Evolutionary conservation across 2,113 vertebrate species (phyloP), one percentile per base, ranked within the genome.

Genomic region (Syrmaticus mikado): DNA sequence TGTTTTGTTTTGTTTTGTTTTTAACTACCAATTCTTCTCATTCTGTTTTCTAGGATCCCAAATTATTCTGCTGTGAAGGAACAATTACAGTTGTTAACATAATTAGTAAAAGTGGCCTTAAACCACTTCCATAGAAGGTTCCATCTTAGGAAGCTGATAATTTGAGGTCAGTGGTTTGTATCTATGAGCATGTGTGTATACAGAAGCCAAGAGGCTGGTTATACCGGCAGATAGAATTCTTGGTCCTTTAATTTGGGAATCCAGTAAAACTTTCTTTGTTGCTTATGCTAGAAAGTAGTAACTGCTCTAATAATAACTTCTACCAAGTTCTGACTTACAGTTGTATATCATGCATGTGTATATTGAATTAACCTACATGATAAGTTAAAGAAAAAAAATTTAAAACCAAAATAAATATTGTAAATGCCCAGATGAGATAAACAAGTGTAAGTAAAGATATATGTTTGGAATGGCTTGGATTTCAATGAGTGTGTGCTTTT

Each of bases 151-250:
- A 60, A 52, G 36, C 11, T 65, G 50, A 24, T 45, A 20, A 7
- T 6, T 71, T 40, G 50, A 82, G 32, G 48, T 52, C 41, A 76
- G 10, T 67, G 41, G 46, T n/a, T 16, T n/a, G 16, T 16, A n/a
- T n/a, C 11, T 21, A 30, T n/a, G n/a, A n/a, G 32, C 18, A n/a
- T n/a, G 32, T 17, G 4, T 12, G 19, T 1, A 0, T 48, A 4
- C 8, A 41, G 48, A 48, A 91, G 6, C 32, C 0, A 8, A 36
- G 58, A 82, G 21, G 28, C 18, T 50, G 28, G 27, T n/a, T 5
- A 5, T 24, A n/a, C 2, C 13, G 21, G 16, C 8, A 45, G 50
- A 15, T 8, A 40, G 22, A 71, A 3, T 58, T 85, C 36, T 38
- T 76, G 27, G 27, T 17, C 21, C 32, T 70, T 52, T 58, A 25